Conservation (phyloP, 2,113 vertebrate species). For the Heterotilapia buettikoferi region DNA sequence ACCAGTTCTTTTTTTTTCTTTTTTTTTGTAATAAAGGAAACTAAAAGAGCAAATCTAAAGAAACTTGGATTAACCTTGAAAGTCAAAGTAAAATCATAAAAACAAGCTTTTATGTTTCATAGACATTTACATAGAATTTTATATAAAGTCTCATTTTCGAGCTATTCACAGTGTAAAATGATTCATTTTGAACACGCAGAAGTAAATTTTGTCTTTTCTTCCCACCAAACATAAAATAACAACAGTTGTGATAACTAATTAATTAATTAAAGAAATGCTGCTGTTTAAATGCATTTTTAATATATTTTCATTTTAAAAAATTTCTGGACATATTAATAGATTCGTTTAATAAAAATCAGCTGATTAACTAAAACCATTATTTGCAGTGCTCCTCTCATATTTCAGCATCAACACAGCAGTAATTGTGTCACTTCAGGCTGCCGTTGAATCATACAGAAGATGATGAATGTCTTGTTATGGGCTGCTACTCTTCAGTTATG, state of each 20-base stretch:
- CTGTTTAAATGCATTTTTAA: not conserved
- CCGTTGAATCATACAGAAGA: not conserved
- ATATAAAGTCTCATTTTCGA: not conserved
- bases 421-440: not conserved
- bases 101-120: not conserved
- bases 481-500: not conserved
- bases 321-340: not conserved
- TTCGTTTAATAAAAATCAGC: not conserved
- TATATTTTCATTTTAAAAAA: accelerated
- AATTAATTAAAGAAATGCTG: not conserved
- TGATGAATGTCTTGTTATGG: not conserved
- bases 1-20: not conserved
- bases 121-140: not conserved
- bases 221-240: not conserved
- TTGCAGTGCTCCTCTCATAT: not conserved
- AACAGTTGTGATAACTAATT: not conserved
- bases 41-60: not conserved
- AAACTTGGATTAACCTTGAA: not conserved
- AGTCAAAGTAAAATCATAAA: not conserved
- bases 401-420: not conserved
- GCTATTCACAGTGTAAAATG: not conserved
- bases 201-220: not conserved
- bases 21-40: not conserved
- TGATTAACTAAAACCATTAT: not conserved
- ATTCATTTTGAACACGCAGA: accelerated